Conservation (phyloP, 1,140 invertebrate genomes). For the Drosophila sturtevanti region DNA sequence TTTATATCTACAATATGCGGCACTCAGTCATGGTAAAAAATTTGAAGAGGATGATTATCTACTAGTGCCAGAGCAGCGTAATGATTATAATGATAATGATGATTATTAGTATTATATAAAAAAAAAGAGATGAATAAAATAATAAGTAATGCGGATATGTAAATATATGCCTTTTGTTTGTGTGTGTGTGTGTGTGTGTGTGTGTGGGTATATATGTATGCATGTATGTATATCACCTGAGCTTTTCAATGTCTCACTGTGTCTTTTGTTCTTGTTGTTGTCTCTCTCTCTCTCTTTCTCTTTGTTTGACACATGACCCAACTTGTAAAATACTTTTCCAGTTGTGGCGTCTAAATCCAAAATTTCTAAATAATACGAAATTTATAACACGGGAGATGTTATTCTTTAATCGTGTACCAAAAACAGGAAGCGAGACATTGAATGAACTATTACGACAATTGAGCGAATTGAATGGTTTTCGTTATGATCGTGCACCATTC, state of each 20-base stretch:
- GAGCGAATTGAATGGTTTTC: constrained; percentile 87
- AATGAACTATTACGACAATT: constrained; percentile 91
- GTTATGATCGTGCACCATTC: constrained; percentile 32
- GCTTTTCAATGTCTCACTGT: constrained; percentile 36
- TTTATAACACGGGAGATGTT: constrained; percentile 88
- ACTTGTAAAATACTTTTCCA: constrained; percentile 85
- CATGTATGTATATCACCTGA: not conserved
- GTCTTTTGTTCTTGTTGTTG: constrained; percentile 1
- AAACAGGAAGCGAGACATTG: constrained; percentile 91
- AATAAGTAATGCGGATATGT: no score
- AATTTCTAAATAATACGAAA: constrained; percentile 89
- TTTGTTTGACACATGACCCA: constrained; percentile 82
- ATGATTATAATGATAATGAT: constrained; percentile 48
- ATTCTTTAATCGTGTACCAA: constrained; percentile 94
- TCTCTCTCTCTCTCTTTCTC: constrained; percentile 13
- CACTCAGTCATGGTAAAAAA: constrained; percentile 51
- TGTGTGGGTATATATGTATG: no score
- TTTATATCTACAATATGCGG: constrained; percentile 74
- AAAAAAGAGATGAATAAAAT: not conserved
- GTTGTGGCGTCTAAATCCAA: constrained; percentile 54
- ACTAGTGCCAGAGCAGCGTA: constrained; percentile 56
- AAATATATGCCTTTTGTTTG: no score
- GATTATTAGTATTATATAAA: constrained; percentile 45
- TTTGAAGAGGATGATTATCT: constrained; percentile 72
- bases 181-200: no score